Base-by-base conservation (phyloP, 2,888 invertebrate species). In the Andrena fulva region DNA sequence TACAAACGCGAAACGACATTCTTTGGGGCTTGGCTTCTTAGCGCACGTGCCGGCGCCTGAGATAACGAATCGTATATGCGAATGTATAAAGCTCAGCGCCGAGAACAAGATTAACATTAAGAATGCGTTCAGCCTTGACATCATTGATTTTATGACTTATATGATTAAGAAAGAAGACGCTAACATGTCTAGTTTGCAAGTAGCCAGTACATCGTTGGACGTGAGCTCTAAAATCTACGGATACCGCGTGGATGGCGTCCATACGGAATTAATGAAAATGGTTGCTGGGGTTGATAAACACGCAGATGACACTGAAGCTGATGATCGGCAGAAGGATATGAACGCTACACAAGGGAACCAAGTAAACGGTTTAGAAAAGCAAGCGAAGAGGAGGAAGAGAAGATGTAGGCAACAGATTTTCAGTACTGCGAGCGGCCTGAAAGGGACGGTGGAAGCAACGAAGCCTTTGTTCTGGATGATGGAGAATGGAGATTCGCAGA, bases 211-310 rank as follows among this genome's bases (percentile, higher is more conserved):
- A 0, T 97, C 98, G 0, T 94, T 99, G 67, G 98, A 98, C 93
- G 98, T 98, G 0, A 97, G 98, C 8, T 96, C 98, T 0, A 97
- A 97, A 92, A 98, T 98, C 70, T 98, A 98, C 93, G 97, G 97
- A 0, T 96, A 97, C 80, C 95, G 98, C 80, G 98, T 99, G 0
- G 98, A 99, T 93, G 96, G 96, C 52, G 96, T 98, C 10, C 97
- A 98, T 92, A 95, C 96, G 60, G 97, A 98, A 91, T 96, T 97
- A 1, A 94, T 97, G 85, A 97, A 97, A 91, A 96, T 98, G 94
- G 96, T 96, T 0, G 96, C 96, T 0, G 97, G 96, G 0, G 94
- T 97, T 70, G 95, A 94, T 67, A 95, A 95, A 90, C 64, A 88
- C 73, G 77, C 64, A 29, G 54, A 88, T 52, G 82, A 77, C 27